These are phyloP conservation scores for Paragorgia papillata DNA, from an alignment of 92 coral and sea anemone species.

Conservation along the genomic window DNA sequence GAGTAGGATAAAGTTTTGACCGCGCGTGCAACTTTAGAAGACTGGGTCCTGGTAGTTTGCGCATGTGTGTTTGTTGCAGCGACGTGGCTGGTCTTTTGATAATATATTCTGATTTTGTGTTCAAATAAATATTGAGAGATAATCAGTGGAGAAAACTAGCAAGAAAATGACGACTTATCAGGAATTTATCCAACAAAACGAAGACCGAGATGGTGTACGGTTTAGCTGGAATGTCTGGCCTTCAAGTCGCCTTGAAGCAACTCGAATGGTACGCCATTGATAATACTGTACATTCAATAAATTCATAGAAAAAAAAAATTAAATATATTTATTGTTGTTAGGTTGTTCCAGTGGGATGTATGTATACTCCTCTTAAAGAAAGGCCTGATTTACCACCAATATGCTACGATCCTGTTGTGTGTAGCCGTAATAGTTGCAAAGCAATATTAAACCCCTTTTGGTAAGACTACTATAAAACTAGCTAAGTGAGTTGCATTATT, in stretches of 20 bases:
- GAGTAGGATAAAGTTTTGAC: no score
- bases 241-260: slow-evolving; percentile 98
- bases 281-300: no score
- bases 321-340: slow-evolving; percentile 15
- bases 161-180: slow-evolving; percentile 91
- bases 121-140: neutral
- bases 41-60: neutral
- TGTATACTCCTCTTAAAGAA: slow-evolving; percentile 89
- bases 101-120: neutral
- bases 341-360: slow-evolving; percentile 99
- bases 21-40: no score
- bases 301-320: no score
- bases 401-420: slow-evolving; percentile 97
- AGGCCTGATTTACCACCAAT: slow-evolving; percentile 97
- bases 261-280: slow-evolving; percentile 82
- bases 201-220: slow-evolving; percentile 97
- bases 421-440: slow-evolving; percentile 92
- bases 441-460: slow-evolving; percentile 94
- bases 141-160: neutral
- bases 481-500: no score
- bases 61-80: slow-evolving; percentile 9
- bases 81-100: slow-evolving; percentile 3
- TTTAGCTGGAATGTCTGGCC: slow-evolving; percentile 99
- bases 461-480: slow-evolving; percentile 50
- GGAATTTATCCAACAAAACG: slow-evolving; percentile 95